Evolutionary conservation across 2,888 invertebrate species (phyloP), one percentile per base, ranked within the genome.

Genomic region (Oscheius sp.): DNA sequence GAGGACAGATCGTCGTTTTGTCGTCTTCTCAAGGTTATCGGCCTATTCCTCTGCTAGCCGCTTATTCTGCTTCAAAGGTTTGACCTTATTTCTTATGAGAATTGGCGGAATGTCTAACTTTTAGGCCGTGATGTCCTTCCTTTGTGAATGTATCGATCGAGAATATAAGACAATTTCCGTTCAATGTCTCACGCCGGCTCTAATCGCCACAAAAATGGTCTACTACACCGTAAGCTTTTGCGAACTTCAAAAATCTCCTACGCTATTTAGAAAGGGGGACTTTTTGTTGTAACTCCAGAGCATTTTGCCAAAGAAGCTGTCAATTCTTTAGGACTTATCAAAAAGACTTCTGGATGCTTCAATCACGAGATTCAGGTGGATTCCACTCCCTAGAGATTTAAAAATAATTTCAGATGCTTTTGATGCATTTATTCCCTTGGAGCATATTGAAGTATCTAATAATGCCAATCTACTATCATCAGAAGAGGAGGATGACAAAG

Each of bases 171-270:
- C 81, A 5, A 82, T 85, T 57, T 69, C 69, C 25, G 85, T 86
- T 8, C 85, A 85, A 69, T 82, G 81, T 39, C 73, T 85, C 48
- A 84, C 82, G 8, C 85, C 85, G 17, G 84, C 84, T 5, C 69
- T 85, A 50, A 80, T 85, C 20, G 85, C 85, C 55, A 85, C 85
- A 3, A 85, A 85, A 57, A 85, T 85, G 85, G 84, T 83, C n/a
- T 83, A 84, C 65, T 85, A 85, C 61, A 76, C 78, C 73, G 83
- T 82, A 50, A 67, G 69, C 25, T 4, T 6, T n/a, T n/a, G n/a
- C 23, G 12, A 25, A 31, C 31, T 53, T 2, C 3, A 31, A 17
- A 27, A 2, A 5, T 10, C 15, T 20, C 33, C 8, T 33, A 37
- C 12, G 17, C 20, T 25, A 70, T 78, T 6, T 68, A 84, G 82